Conservation (phyloP, 1,140 invertebrate genomes). For the Gryon sp. region DNA sequence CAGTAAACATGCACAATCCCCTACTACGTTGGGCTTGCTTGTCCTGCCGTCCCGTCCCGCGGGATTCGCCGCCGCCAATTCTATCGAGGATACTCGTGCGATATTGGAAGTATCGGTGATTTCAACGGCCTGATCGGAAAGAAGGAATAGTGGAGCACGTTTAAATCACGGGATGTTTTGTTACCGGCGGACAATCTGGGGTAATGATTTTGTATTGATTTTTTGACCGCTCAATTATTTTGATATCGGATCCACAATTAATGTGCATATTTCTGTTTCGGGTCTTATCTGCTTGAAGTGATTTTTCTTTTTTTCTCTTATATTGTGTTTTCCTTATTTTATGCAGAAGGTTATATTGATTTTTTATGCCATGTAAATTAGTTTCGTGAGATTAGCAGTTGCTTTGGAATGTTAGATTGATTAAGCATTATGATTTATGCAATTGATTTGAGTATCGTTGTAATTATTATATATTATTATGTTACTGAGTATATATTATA, state of each 20-base stretch:
- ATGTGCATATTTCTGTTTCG: too few species aligned
- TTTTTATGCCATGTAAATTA: neutral
- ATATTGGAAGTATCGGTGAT: conserved; percentile 80
- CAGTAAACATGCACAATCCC: conserved; percentile 48
- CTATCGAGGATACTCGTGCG: conserved; percentile 68
- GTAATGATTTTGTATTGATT: conserved; percentile 30
- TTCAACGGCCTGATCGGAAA: conserved; percentile 80
- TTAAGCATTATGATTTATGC: neutral
- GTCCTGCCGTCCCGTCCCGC: conserved; percentile 62
- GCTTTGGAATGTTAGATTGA: neutral
- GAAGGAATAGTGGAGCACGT: conserved; percentile 64
- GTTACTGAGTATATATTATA: too few species aligned
- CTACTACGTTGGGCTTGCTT: conserved; percentile 36
- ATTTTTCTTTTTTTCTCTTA: too few species aligned
- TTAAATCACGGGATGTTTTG: conserved; percentile 27
- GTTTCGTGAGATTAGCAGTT: neutral
- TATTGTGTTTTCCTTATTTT: neutral
- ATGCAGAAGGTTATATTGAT: neutral
- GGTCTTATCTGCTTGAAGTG: too few species aligned
- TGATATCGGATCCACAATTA: too few species aligned
- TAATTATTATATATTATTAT: too few species aligned
- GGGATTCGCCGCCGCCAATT: conserved; percentile 64
- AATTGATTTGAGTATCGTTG: neutral
- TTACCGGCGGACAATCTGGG: neutral
- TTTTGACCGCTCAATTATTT: neutral